These are phyloP conservation scores for Euglossa dilemma DNA, from an alignment of 1,140 invertebrate genomes.

Conservation along the genomic window DNA sequence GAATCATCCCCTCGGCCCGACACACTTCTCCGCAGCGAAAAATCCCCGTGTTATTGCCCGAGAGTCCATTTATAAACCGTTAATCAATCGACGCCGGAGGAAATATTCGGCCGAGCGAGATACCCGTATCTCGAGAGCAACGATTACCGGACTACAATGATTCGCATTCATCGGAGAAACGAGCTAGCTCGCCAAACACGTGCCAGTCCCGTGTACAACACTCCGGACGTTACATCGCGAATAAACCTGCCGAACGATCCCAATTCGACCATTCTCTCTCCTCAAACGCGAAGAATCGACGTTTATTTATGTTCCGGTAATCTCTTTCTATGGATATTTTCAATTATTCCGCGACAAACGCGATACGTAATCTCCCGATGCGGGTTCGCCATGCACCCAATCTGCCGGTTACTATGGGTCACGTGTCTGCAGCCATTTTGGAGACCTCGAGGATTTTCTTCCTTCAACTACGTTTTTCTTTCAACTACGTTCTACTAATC, in stretches of 20 bases:
- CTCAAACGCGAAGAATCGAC: too few species aligned
- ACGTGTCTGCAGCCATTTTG: background rate
- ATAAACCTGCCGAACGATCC: background rate
- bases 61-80: slow-evolving; percentile 36
- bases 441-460: too few species aligned
- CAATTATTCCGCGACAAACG: too few species aligned
- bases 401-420: background rate
- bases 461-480: too few species aligned
- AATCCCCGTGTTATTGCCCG: slow-evolving; percentile 15
- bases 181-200: slow-evolving; percentile 2
- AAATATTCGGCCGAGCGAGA: slow-evolving; percentile 10
- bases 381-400: too few species aligned
- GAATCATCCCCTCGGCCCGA: slow-evolving; percentile 17
- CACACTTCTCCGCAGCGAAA: background rate
- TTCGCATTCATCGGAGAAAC: slow-evolving; percentile 15
- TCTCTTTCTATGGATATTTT: too few species aligned
- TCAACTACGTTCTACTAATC: too few species aligned
- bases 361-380: too few species aligned
- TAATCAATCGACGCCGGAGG: slow-evolving; percentile 28
- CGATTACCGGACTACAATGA: slow-evolving; percentile 36
- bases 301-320: too few species aligned
- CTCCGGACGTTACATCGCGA: background rate
- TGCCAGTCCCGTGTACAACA: background rate
- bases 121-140: background rate
- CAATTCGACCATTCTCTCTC: too few species aligned